phyloP scores from a whole-genome alignment of 2,113 vertebrate genomes.

The Noturus placidus region DNA sequence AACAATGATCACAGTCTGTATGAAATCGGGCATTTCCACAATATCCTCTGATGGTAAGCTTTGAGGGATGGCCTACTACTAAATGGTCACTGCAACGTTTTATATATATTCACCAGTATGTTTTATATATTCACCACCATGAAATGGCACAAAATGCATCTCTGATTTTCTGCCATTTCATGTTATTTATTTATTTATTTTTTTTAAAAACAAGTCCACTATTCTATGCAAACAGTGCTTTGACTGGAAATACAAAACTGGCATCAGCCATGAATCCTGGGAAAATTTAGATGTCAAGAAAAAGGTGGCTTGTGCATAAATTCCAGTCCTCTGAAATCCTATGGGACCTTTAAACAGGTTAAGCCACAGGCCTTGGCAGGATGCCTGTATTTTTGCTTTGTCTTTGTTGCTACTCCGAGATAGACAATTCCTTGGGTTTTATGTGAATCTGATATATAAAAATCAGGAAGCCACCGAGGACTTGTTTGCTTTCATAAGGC shows the following conservation, averaged over 20 bases:
- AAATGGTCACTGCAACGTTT: background rate
- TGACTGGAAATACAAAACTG: background rate
- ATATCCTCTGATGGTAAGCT: background rate
- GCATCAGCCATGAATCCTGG: background rate
- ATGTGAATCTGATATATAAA: slow-evolving; percentile 50
- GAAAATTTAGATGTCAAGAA: background rate
- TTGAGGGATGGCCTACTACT: background rate
- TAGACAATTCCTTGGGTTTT: slow-evolving; percentile 44
- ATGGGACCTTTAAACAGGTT: slow-evolving; percentile 45
- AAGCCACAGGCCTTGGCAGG: slow-evolving; percentile 46
- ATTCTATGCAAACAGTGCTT: background rate
- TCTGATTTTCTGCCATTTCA: background rate
- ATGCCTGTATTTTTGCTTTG: slow-evolving; percentile 56
- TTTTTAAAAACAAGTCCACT: background rate
- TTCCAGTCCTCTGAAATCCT: slow-evolving; percentile 39
- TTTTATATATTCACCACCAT: too few relatives aligned
- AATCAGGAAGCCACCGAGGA: slow-evolving; percentile 50
- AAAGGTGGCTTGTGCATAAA: slow-evolving; percentile 37
- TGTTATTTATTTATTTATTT: too few relatives aligned
- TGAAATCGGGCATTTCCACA: background rate
- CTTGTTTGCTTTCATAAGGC: slow-evolving; percentile 60
- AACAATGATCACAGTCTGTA: background rate
- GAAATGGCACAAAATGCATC: too few relatives aligned
- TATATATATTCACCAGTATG: background rate
- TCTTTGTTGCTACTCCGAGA: slow-evolving; percentile 53